Percentiles rank a stretch among this genome's conserved stretches.
Conservation (phyloP, 2,888 invertebrate genomes). For the Temnothorax rugatulus region DNA sequence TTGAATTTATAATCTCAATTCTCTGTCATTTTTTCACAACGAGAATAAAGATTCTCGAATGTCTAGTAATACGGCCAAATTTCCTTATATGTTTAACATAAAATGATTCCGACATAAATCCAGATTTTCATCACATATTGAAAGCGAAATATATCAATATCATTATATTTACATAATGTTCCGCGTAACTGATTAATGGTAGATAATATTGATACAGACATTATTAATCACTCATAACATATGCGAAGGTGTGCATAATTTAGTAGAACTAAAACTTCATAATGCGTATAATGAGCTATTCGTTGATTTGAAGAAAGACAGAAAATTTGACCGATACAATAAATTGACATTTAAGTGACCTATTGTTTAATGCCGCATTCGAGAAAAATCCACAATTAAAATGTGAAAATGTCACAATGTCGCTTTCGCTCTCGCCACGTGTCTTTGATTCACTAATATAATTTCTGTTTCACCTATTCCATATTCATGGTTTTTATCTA, state of each 20-base stretch:
- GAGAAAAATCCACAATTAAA: constrained; percentile 16
- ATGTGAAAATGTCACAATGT: not conserved
- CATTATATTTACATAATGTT: constrained; percentile 9
- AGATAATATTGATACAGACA: not conserved
- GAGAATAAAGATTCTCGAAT: not conserved
- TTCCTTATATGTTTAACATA: not conserved
- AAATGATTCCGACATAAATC: not conserved
- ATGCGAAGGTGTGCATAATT: constrained; percentile 21
- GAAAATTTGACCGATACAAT: constrained; percentile 10
- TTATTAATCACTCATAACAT: constrained; percentile 18
- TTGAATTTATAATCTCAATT: not conserved
- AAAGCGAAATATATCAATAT: not conserved
- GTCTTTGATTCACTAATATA: not conserved
- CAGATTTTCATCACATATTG: not conserved
- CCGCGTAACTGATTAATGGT: constrained; percentile 15
- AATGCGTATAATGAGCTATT: not conserved
- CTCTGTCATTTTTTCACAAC: not conserved
- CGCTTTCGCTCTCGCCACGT: not conserved
- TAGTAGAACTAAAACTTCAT: not conserved
- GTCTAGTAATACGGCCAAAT: not conserved
- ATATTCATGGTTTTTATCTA: not conserved
- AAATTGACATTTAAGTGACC: constrained; percentile 21
- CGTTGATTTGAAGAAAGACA: constrained; percentile 1
- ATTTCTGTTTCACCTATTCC: not conserved
- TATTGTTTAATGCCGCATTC: not conserved